phyloP scores from a whole-genome alignment of 2,113 vertebrate genomes.

The Engraulis encrasicolus region DNA sequence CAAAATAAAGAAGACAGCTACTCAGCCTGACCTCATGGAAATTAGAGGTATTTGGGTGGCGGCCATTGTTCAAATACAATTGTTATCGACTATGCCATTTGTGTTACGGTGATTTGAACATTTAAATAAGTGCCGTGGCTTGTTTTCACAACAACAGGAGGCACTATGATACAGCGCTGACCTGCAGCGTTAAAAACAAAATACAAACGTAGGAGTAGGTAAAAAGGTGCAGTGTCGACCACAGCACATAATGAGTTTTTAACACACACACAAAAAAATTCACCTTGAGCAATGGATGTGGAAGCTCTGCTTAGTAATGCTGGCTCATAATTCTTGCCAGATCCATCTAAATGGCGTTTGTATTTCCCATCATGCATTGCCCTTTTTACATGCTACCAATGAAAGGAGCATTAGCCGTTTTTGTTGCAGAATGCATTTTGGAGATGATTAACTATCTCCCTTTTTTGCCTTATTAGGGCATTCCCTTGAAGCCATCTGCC shows the following conservation, averaged over 20 bases:
- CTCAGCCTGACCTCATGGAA: not conserved
- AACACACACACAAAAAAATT: not conserved
- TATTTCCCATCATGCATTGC: constrained; percentile 22
- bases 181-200: not conserved
- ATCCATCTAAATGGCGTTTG: not conserved
- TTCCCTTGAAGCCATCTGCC: constrained; percentile 89
- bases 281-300: not conserved
- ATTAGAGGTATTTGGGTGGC: not conserved
- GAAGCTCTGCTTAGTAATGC: not conserved
- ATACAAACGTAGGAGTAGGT: not conserved
- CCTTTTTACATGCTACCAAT: constrained; percentile 57
- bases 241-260: not conserved
- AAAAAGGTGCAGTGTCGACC: not conserved
- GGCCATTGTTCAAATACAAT: not conserved
- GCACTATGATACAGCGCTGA: not conserved
- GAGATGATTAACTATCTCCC: constrained; percentile 93
- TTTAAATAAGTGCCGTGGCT: not conserved
- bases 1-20: not conserved
- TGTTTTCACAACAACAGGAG: not conserved
- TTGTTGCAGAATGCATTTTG: constrained; percentile 85
- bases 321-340: not conserved
- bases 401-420: constrained; percentile 82
- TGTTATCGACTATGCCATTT: not conserved
- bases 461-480: constrained; percentile 90
- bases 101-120: not conserved